Evolutionary conservation across 2,797 vertebrate species (phyloP).

Genomic region (Pangasius sanitwongsei): DNA sequence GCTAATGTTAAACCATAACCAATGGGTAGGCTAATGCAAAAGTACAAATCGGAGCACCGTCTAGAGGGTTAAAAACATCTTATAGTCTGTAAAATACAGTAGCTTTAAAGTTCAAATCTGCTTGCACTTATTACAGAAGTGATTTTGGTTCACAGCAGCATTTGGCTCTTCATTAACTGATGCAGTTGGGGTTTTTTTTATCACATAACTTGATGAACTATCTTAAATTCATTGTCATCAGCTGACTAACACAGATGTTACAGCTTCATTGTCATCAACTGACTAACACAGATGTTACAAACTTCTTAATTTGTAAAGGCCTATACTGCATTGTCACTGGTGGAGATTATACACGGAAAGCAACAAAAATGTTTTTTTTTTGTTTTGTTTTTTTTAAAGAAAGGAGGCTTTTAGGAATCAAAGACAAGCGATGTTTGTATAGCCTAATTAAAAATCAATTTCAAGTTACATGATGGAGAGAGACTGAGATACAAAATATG

Average conservation of each 20-base stretch:
- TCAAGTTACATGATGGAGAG: constrained; percentile 40
- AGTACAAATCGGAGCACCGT: constrained; percentile 4
- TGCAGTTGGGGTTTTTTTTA: constrained; percentile 13
- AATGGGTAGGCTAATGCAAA: background rate
- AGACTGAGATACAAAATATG: constrained; percentile 39
- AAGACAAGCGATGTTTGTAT: constrained; percentile 31
- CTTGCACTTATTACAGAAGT: constrained; percentile 48
- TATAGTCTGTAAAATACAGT: constrained; percentile 33
- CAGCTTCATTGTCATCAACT: constrained; percentile 9
- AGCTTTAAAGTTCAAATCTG: constrained; percentile 26
- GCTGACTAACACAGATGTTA: constrained; percentile 7
- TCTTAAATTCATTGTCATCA: constrained; percentile 13
- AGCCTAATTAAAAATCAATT: constrained; percentile 42
- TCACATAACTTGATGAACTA: background rate
- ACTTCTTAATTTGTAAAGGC: constrained; percentile 20
- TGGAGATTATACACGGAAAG: constrained; percentile 26
- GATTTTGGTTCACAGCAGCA: constrained; percentile 73
- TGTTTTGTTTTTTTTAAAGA: constrained; percentile 18
- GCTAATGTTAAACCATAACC: background rate
- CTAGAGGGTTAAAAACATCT: constrained; percentile 4
- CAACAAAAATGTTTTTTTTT: constrained; percentile 7
- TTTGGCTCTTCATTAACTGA: constrained; percentile 67
- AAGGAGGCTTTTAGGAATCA: constrained; percentile 28
- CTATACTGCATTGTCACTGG: constrained; percentile 35
- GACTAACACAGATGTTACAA: constrained; percentile 9